These are phyloP conservation scores for Zaprionus gabonicus DNA, from an alignment of 1,140 invertebrate genomes.

Conservation along the genomic window DNA sequence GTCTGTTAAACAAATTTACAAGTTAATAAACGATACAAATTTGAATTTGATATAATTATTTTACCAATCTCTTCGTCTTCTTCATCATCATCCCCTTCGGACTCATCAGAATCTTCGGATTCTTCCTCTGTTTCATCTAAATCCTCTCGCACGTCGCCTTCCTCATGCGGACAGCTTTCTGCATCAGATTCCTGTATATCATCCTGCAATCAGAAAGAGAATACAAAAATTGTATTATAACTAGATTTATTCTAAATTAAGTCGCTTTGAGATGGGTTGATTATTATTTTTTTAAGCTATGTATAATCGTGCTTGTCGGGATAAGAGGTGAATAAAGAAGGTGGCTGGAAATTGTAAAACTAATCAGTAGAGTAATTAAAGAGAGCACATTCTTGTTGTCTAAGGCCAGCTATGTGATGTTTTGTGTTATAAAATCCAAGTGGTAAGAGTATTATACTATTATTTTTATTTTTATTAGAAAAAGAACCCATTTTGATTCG, in stretches of 20 bases:
- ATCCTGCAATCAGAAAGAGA: constrained; percentile 58
- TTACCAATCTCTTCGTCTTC: constrained; percentile 80
- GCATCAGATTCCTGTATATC: constrained; percentile 81
- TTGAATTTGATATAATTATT: not conserved
- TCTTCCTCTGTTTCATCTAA: constrained; percentile 77
- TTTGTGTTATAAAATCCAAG: constrained; percentile 52
- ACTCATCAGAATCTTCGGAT: constrained; percentile 79
- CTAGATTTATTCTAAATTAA: not conserved
- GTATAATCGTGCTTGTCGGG: constrained; percentile 35
- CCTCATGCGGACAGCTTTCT: constrained; percentile 77
- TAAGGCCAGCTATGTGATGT: constrained; percentile 77
- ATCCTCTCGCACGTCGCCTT: constrained; percentile 66
- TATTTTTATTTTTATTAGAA: constrained; percentile 22
- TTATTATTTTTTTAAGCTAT: constrained; percentile 1
- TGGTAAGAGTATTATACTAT: constrained; percentile 22
- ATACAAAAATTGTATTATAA: constrained; percentile 10
- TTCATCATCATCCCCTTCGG: constrained; percentile 79
- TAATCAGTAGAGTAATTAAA: constrained; percentile 57
- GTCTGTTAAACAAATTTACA: constrained; percentile 32
- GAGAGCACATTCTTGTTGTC: constrained; percentile 80
- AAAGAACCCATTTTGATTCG: constrained; percentile 23
- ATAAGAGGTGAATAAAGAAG: constrained; percentile 32
- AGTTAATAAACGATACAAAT: not conserved
- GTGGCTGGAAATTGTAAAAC: constrained; percentile 40
- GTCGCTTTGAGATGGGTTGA: not conserved